Evolutionary conservation across 1,140 invertebrate species (phyloP).

Genomic region (Drosophila kanapiae): DNA sequence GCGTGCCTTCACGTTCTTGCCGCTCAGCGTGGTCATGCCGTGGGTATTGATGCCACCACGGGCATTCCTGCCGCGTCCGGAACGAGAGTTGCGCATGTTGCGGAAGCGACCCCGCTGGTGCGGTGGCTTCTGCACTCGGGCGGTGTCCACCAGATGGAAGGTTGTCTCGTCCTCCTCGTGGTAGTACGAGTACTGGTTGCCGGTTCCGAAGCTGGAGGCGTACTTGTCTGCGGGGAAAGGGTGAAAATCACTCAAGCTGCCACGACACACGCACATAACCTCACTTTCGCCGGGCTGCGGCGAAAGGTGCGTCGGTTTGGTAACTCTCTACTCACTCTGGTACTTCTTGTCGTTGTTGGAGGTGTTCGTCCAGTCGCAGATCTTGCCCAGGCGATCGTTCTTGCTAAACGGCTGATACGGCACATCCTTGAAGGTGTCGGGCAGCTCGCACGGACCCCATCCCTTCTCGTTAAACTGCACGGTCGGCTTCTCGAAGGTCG

Average conservation of each 20-base stretch:
- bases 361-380: conserved; percentile 98
- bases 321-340: conserved; percentile 90
- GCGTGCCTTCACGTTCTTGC: conserved; percentile 87
- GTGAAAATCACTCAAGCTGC: conserved; percentile 43
- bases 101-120: conserved; percentile 95
- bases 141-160: conserved; percentile 99
- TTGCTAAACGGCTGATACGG: conserved; percentile 99
- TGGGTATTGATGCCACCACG: conserved; percentile 88
- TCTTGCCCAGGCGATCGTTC: conserved; percentile 98
- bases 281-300: conserved; percentile 48
- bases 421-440: conserved; percentile 98
- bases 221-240: conserved; percentile 92
- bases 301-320: conserved; percentile 3
- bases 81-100: conserved; percentile 91
- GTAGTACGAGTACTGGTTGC: conserved; percentile 98
- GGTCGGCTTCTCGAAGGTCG: conserved; percentile 80
- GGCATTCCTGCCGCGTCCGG: conserved; percentile 89
- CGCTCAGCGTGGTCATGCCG: conserved; percentile 89
- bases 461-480: conserved; percentile 87
- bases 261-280: conserved; percentile 78
- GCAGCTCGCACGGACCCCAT: conserved; percentile 98
- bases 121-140: conserved; percentile 94
- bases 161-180: conserved; percentile 99
- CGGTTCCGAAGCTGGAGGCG: conserved; percentile 96
- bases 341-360: conserved; percentile 98